Percentiles rank a stretch among this genome's conserved stretches.
phyloP scores from a whole-genome alignment of 2,797 vertebrate genomes.

The Margarornis squamiger region DNA sequence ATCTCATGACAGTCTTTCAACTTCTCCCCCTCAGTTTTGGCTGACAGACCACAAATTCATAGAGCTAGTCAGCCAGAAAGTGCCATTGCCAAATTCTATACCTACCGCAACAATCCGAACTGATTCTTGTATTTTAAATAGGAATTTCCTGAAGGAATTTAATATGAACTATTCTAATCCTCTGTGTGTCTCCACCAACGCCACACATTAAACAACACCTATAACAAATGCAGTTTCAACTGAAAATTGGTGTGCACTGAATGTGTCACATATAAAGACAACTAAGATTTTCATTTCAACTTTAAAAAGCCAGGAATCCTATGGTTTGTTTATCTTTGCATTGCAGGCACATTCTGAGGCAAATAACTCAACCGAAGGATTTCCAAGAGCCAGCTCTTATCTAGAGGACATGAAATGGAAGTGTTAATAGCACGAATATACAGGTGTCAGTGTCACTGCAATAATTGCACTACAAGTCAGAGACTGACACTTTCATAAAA shows the following conservation, averaged over 20 bases:
- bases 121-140: background rate
- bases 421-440: constrained; percentile 51
- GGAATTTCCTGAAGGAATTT: background rate
- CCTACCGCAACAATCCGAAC: background rate
- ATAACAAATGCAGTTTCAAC: background rate
- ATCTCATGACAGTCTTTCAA: background rate
- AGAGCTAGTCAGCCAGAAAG: background rate
- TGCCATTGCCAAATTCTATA: background rate
- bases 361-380: constrained; percentile 13
- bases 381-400: constrained; percentile 24
- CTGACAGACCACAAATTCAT: background rate
- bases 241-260: background rate
- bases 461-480: constrained; percentile 37
- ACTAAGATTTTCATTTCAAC: background rate
- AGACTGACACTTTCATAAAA: constrained; percentile 39
- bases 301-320: background rate
- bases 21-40: background rate
- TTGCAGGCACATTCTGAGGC: background rate
- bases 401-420: constrained; percentile 29
- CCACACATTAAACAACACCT: background rate
- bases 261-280: background rate
- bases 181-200: background rate
- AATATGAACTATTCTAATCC: background rate
- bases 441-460: constrained; percentile 47
- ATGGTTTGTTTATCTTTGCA: constrained; percentile 18